Conservation (phyloP, 2,113 vertebrate genomes). For the Trochalopteron elliotii region DNA sequence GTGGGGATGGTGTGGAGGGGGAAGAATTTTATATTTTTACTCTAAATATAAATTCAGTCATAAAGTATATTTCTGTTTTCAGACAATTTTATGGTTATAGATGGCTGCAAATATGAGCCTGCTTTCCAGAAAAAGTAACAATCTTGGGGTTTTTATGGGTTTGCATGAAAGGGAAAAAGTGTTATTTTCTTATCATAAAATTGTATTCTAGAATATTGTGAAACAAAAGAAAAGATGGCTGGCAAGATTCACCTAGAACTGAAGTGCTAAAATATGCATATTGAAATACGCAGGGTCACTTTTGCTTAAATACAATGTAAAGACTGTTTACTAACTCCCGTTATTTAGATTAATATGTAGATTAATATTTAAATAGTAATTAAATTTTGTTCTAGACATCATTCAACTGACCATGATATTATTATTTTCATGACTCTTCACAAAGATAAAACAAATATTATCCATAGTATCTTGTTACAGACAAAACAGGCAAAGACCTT, state of each 20-base stretch:
- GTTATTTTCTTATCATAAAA: background rate
- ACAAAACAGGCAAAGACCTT: background rate
- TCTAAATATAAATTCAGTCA: background rate
- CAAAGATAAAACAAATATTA: background rate
- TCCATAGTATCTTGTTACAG: background rate
- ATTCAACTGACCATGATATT: background rate
- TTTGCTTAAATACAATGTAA: background rate
- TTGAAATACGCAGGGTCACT: background rate
- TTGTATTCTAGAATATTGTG: background rate
- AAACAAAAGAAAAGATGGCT: background rate
- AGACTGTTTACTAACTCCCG: background rate
- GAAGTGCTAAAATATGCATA: background rate
- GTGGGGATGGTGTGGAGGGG: background rate
- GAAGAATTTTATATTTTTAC: background rate
- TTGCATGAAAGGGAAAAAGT: background rate
- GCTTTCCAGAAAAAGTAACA: background rate
- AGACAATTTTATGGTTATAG: background rate
- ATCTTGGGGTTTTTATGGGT: background rate
- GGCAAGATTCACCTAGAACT: background rate
- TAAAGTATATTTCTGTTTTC: background rate
- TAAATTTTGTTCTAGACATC: background rate
- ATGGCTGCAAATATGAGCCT: background rate
- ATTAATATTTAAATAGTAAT: background rate
- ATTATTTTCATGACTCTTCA: background rate
- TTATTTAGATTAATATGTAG: background rate